phyloP scores from a whole-genome alignment of 2,888 invertebrate genomes.

The Tinea semifulvella region DNA sequence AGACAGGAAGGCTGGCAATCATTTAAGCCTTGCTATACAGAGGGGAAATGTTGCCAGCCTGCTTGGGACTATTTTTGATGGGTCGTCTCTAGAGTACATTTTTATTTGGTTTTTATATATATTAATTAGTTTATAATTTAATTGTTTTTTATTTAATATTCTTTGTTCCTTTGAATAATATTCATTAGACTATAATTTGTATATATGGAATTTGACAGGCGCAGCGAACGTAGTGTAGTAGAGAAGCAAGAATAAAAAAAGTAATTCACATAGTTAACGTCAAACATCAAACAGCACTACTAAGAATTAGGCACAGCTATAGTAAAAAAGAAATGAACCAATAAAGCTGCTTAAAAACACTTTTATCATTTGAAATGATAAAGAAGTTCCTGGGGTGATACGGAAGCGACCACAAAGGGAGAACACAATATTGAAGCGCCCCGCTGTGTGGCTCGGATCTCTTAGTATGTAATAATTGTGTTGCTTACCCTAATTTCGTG shows the following conservation, averaged over 20 bases:
- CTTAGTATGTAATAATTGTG: constrained; percentile 53
- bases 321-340: constrained; percentile 33
- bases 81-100: too few relatives aligned
- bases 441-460: constrained; percentile 62
- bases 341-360: constrained; percentile 62
- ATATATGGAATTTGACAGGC: too few relatives aligned
- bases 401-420: constrained; percentile 58
- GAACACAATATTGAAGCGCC: constrained; percentile 61
- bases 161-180: too few relatives aligned
- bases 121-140: too few relatives aligned
- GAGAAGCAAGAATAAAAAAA: not conserved
- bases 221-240: not conserved
- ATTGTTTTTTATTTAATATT: too few relatives aligned
- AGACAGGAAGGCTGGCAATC: too few relatives aligned
- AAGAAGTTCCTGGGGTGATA: constrained; percentile 31
- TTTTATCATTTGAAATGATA: constrained; percentile 66
- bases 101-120: too few relatives aligned
- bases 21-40: too few relatives aligned
- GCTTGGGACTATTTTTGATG: too few relatives aligned
- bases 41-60: too few relatives aligned
- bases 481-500: constrained; percentile 58
- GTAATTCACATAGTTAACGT: not conserved
- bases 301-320: constrained; percentile 11
- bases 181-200: too few relatives aligned
- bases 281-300: constrained; percentile 7